phyloP scores from a whole-genome alignment of 2,113 vertebrate species.

The Anarhynchus alexandrinus region DNA sequence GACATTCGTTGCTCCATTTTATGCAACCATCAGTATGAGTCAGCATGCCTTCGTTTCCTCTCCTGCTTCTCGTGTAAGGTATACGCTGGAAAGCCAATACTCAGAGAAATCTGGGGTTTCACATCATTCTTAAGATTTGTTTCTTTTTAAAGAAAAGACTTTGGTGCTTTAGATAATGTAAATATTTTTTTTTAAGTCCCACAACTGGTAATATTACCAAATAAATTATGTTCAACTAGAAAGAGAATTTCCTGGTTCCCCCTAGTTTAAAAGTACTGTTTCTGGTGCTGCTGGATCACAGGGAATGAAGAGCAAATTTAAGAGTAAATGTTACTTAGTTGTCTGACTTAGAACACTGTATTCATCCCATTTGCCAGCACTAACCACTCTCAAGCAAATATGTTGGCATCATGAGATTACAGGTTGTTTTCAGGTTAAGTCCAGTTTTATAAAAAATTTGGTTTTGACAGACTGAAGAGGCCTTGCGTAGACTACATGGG shows the following conservation, averaged over 20 bases:
- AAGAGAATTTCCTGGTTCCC: neutral
- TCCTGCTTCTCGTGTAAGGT: fast-evolving
- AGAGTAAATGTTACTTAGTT: neutral
- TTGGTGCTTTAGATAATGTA: neutral
- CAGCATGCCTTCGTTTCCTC: neutral
- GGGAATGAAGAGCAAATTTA: neutral
- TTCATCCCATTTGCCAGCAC: neutral
- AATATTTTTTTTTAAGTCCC: fast-evolving
- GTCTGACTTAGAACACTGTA: neutral
- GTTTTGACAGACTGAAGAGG: neutral
- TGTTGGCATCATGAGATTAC: neutral
- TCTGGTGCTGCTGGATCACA: neutral
- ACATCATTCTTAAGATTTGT: neutral
- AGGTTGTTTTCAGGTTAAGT: neutral
- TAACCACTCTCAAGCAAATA: neutral
- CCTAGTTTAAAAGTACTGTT: neutral
- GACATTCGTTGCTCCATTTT: neutral
- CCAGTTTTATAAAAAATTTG: neutral
- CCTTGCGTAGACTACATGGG: fast-evolving
- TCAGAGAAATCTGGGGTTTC: neutral
- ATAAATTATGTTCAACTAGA: neutral
- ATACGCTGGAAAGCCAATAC: neutral
- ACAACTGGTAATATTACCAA: neutral
- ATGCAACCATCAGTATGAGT: neutral
- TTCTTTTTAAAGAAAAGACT: neutral